Base-by-base conservation (phyloP, 2,888 invertebrate species). In the Rotaria socialis region DNA sequence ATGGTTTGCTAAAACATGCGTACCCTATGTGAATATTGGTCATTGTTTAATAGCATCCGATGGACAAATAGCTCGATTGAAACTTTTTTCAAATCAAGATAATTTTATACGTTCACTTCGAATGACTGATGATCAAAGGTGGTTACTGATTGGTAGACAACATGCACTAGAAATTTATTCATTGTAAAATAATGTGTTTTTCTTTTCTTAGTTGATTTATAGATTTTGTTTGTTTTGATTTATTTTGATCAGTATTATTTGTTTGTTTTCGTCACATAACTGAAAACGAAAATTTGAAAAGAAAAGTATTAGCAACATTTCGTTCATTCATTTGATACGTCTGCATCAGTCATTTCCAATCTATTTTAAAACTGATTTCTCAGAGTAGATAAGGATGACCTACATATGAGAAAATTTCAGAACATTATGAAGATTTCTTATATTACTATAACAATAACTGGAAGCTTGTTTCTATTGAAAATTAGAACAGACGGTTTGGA, bases 141-240 rank as follows among this genome's bases (percentile, higher is more conserved):
- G n/a, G 60, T 60, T 60, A 60, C 11, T 60, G 14, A 27, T 60
- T 14, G 60, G 60, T 60, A n/a, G 60, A 60, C 60, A 60, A 60
- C n/a, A 60, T 60, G 60, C 60, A 27, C 27, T 60, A 27, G 60
- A 60, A 60, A 27, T 60, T 60, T 60, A 60, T 60, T 60, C 60
- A 14, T 60, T 60, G 14, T 11, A 10, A n/a, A n/a, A n/a, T 60
- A 60, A 22, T 60, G 3, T 60, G 6, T 7, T 60, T n/a, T 60
- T 60, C 35, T 35, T 35, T 2, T 27, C 60, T 60, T 60, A n/a
- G 14, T 60, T 60, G 14, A 60, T 60, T 60, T 60, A 60, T 60
- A 60, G 24, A 60, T 22, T 56, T 7, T 56, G 19, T 56, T 7
- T 24, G 24, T 56, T 56, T 56, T 22, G 56, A 56, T 27, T 60